These are phyloP conservation scores for Anas acuta DNA, from an alignment of 2,797 vertebrate species.

Conservation along the genomic window DNA sequence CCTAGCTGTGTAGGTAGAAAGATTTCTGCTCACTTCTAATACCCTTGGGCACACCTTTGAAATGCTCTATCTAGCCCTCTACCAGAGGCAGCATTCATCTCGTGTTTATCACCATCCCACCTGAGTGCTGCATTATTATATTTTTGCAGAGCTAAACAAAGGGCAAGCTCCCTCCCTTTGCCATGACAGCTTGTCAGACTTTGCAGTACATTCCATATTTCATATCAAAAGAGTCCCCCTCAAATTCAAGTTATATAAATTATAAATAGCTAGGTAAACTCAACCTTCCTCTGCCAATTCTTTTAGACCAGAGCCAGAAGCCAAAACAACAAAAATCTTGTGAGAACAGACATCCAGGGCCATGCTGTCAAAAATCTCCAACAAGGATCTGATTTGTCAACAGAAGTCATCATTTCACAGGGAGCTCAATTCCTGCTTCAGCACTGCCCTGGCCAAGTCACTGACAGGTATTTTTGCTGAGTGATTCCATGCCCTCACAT, in stretches of 20 bases:
- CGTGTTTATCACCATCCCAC: neutral
- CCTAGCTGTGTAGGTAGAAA: neutral
- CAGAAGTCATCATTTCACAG: neutral
- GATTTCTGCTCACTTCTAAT: neutral
- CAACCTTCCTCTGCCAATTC: slow-evolving; percentile 12
- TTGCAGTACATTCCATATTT: slow-evolving; percentile 15
- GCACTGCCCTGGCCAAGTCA: neutral
- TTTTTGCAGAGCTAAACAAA: slow-evolving; percentile 1
- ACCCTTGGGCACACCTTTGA: slow-evolving; percentile 6
- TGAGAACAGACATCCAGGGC: neutral
- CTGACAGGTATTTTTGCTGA: neutral
- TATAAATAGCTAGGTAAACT: slow-evolving; percentile 35
- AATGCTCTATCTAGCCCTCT: neutral
- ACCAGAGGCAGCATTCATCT: neutral
- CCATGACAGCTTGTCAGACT: slow-evolving; percentile 24
- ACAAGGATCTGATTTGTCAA: slow-evolving; percentile 23
- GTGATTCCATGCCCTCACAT: neutral
- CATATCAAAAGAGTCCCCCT: neutral
- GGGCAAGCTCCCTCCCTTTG: neutral
- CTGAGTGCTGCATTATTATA: neutral
- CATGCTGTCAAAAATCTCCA: slow-evolving; percentile 27
- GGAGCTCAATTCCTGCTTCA: neutral
- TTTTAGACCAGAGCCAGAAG: slow-evolving; percentile 24
- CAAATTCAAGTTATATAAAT: slow-evolving; percentile 30
- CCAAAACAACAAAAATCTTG: slow-evolving; percentile 40